Percentiles rank a stretch among this genome's conserved stretches.
phyloP scores from a whole-genome alignment of 1,140 invertebrate species.

The Oreohelix idahoensis region DNA sequence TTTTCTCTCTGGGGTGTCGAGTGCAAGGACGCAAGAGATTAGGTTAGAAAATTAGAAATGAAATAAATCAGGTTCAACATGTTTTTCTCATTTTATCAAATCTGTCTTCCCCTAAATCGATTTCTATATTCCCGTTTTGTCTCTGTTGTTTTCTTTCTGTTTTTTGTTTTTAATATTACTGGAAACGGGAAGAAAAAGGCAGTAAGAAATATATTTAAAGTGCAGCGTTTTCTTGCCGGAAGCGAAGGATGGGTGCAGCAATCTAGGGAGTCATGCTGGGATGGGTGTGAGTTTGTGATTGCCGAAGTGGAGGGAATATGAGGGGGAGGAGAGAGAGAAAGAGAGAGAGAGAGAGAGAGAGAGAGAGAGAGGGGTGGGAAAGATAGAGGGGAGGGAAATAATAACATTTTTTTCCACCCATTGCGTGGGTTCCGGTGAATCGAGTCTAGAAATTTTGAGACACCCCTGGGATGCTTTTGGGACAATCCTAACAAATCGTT shows the following conservation, averaged over 20 bases:
- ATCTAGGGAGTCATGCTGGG: not conserved
- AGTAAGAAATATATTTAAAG: not conserved
- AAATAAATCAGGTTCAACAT: slow-evolving; percentile 31
- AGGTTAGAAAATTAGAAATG: slow-evolving; percentile 15
- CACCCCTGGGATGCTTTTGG: not conserved
- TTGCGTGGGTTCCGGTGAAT: not conserved
- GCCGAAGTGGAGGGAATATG: not conserved
- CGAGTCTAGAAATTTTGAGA: not conserved
- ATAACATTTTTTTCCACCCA: not conserved
- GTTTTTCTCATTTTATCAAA: slow-evolving; percentile 37
- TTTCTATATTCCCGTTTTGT: slow-evolving; percentile 16
- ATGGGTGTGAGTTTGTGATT: not conserved
- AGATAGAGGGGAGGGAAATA: too few relatives aligned
- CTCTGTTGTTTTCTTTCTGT: not conserved
- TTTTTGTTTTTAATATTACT: not conserved
- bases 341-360: not conserved
- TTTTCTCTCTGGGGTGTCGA: not conserved
- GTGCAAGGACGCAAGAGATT: slow-evolving; percentile 2
- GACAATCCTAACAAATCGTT: not conserved
- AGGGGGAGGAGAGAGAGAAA: not conserved
- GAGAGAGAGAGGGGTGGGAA: not conserved
- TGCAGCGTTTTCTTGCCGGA: not conserved
- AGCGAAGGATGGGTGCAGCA: not conserved
- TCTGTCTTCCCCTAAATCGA: slow-evolving; percentile 2
- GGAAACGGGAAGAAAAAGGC: not conserved